phyloP scores from a whole-genome alignment of 2,113 vertebrate genomes.

The Porphyrio hochstetteri region DNA sequence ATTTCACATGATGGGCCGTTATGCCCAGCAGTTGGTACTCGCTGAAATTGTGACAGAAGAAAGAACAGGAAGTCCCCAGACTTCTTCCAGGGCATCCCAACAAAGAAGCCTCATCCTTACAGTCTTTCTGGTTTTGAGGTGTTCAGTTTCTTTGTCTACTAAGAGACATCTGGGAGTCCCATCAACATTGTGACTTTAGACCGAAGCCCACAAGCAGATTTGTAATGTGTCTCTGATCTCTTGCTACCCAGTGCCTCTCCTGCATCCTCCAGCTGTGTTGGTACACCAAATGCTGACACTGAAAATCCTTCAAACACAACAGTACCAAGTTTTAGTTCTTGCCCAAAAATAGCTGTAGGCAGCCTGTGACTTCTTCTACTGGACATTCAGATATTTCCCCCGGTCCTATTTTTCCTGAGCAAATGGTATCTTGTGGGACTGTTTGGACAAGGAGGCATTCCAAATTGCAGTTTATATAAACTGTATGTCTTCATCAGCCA shows the following conservation, averaged over 20 bases:
- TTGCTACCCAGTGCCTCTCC: neutral
- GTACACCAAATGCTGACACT: neutral
- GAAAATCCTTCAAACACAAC: neutral
- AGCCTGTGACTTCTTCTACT: neutral
- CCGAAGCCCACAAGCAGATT: neutral
- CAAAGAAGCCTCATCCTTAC: neutral
- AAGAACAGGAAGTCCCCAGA: neutral
- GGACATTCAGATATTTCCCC: neutral
- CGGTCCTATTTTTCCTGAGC: neutral
- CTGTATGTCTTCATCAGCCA: slow-evolving; percentile 35
- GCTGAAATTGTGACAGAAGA: neutral
- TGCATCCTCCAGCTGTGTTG: neutral
- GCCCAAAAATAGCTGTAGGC: neutral
- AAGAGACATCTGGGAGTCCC: neutral
- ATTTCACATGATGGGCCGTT: neutral
- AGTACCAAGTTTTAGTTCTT: neutral
- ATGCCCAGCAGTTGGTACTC: neutral
- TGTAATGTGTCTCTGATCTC: neutral
- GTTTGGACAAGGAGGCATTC: slow-evolving; percentile 14
- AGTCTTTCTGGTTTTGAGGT: neutral
- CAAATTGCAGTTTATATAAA: slow-evolving; percentile 18
- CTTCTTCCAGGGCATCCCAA: neutral
- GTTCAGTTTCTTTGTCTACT: neutral
- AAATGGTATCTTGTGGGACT: neutral
- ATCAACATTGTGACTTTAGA: neutral